These are phyloP conservation scores for Hesperophylax magnus DNA, from an alignment of 1,140 invertebrate genomes.

Conservation along the genomic window DNA sequence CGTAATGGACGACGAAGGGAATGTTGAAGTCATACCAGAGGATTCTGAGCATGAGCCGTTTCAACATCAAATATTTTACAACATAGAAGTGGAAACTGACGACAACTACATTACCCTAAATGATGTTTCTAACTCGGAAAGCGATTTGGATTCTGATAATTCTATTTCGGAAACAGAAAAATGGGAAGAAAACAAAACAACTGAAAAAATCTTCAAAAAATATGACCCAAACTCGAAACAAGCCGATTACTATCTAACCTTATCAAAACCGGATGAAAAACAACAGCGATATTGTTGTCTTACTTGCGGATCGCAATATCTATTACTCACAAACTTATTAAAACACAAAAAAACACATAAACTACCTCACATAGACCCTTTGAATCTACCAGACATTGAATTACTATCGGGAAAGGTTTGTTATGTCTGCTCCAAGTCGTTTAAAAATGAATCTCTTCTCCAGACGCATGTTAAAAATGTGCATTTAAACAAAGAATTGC, in stretches of 20 bases:
- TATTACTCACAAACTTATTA: neutral
- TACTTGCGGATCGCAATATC: neutral
- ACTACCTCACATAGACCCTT: too few relatives aligned
- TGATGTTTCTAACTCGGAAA: neutral
- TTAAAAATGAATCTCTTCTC: conserved; percentile 50
- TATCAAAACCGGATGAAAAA: neutral
- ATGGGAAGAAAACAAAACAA: neutral
- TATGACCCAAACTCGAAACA: neutral
- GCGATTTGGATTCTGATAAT: neutral
- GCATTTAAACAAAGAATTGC: conserved; percentile 71
- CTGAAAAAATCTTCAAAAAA: neutral
- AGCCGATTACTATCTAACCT: neutral
- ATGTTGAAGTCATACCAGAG: neutral
- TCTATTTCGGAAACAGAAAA: neutral
- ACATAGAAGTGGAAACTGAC: conserved; percentile 7
- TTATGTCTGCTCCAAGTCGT: conserved; percentile 60
- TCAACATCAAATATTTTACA: conserved; percentile 16
- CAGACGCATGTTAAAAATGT: conserved; percentile 61
- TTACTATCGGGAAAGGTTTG: conserved; percentile 4
- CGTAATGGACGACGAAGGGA: neutral
- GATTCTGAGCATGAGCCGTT: neutral
- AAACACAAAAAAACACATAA: neutral
- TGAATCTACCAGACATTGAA: too few relatives aligned
- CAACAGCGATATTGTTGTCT: neutral
- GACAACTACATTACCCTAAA: neutral